Evolutionary conservation across 2,113 vertebrate species (phyloP).

Genomic region (Pavo muticus): DNA sequence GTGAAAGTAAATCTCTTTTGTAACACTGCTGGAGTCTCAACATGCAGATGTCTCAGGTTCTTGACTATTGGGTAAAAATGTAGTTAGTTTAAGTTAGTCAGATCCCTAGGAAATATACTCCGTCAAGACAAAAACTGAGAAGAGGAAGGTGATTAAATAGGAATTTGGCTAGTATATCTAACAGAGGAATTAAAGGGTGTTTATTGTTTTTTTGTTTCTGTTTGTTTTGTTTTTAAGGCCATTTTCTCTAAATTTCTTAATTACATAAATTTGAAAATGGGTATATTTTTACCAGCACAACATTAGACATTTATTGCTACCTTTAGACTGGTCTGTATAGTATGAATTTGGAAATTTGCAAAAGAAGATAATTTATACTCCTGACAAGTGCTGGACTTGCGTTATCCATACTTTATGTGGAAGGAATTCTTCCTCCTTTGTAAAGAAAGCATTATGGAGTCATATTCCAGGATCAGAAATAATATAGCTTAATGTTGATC

Average conservation of each 20-base stretch:
- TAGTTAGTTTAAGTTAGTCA: background rate
- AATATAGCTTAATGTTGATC: background rate
- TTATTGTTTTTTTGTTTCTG: background rate
- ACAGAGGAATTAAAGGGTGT: background rate
- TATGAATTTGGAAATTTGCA: background rate
- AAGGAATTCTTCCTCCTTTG: background rate
- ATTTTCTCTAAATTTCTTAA: background rate
- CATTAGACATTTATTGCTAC: background rate
- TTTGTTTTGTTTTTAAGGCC: background rate
- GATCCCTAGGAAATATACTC: background rate
- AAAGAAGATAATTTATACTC: background rate
- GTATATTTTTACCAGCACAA: background rate
- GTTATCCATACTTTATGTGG: background rate
- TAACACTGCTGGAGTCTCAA: background rate
- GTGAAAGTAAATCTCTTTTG: background rate
- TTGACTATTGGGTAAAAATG: background rate
- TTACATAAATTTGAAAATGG: rapidly evolving
- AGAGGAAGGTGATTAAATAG: background rate
- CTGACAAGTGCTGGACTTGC: background rate
- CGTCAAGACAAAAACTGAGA: background rate
- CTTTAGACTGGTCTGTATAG: background rate
- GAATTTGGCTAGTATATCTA: background rate
- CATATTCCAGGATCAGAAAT: background rate
- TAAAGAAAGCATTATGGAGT: background rate
- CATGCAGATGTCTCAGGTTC: background rate